Conservation (phyloP, 2,113 vertebrate species). For the Enhydra lutris region DNA sequence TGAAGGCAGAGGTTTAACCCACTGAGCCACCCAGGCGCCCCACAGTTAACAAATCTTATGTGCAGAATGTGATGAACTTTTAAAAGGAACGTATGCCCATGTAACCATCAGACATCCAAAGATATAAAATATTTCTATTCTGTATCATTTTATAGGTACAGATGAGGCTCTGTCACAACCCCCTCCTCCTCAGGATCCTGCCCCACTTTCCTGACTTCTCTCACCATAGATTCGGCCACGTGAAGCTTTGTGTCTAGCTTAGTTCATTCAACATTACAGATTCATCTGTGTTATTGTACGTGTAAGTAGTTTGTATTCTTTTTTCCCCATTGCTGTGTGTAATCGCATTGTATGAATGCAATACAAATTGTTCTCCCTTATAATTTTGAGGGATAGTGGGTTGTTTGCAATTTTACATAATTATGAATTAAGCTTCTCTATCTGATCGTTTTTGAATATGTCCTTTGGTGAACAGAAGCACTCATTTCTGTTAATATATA, state of each 20-base stretch:
- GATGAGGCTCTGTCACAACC: rapidly evolving
- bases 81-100: background rate
- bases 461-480: background rate
- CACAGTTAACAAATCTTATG: background rate
- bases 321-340: background rate
- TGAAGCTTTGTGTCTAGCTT: background rate
- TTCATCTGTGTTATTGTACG: background rate
- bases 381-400: background rate
- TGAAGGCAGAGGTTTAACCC: too few species aligned
- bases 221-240: background rate
- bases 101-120: background rate
- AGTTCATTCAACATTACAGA: background rate
- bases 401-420: background rate
- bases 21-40: too few species aligned
- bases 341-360: background rate
- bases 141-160: background rate
- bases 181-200: background rate
- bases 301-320: background rate
- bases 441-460: background rate
- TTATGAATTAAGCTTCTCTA: background rate
- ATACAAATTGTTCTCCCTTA: background rate
- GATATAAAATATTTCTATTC: background rate
- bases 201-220: background rate
- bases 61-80: background rate
- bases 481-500: background rate